A percentile compares a stretch with the other conserved stretches of the same genome.
These are phyloP conservation scores for Myotis vivesi DNA, from an alignment of 2,797 vertebrate species.

Conservation along the genomic window DNA sequence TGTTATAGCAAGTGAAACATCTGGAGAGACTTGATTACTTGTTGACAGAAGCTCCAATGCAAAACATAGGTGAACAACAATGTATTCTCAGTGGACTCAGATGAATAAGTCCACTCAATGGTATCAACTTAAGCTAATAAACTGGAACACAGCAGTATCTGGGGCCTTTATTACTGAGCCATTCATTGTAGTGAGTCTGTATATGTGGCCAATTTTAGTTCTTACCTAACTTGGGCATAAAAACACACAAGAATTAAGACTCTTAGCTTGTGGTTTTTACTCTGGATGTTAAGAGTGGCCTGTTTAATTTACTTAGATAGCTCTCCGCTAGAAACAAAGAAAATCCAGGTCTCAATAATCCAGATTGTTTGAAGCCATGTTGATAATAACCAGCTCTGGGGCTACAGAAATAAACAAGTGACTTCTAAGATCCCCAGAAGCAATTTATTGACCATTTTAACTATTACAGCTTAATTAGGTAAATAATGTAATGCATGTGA, in stretches of 20 bases:
- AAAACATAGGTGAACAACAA: conserved; percentile 69
- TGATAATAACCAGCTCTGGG: neutral
- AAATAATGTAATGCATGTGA: neutral
- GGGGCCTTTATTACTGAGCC: neutral
- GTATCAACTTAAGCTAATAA: conserved; percentile 40
- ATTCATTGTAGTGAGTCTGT: conserved; percentile 30
- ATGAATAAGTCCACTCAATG: conserved; percentile 38
- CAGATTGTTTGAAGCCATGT: neutral
- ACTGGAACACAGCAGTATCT: neutral
- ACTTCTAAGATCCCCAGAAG: neutral
- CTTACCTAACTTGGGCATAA: neutral
- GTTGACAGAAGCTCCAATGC: conserved; percentile 70
- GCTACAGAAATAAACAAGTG: neutral
- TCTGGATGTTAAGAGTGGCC: neutral
- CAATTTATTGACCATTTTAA: conserved; percentile 11
- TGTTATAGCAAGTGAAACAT: conserved; percentile 76
- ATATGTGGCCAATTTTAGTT: conserved; percentile 18
- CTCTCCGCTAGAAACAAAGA: conserved; percentile 20
- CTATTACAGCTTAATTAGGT: neutral
- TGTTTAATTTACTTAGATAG: conserved; percentile 5
- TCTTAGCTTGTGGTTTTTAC: conserved; percentile 39
- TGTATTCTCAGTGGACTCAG: conserved; percentile 60
- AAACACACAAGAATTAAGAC: conserved; percentile 46
- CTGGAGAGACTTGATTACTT: conserved; percentile 76
- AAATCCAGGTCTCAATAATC: conserved; percentile 2